Conservation (phyloP, 2,888 invertebrate species). For the Diplazon laetatorius region DNA sequence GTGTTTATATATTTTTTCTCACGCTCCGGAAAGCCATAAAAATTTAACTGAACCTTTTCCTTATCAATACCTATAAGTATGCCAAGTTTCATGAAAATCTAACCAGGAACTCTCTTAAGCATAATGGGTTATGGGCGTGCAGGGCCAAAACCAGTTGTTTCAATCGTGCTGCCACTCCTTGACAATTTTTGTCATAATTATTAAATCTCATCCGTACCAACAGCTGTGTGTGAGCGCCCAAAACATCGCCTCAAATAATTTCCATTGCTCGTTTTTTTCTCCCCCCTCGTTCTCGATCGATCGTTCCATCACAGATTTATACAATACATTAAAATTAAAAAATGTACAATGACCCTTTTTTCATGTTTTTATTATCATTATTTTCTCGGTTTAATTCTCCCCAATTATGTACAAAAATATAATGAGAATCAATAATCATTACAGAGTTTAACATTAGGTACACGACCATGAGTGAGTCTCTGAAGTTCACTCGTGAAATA, state of each 20-base stretch:
- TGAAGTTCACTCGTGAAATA: constrained; percentile 40
- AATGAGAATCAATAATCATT: constrained; percentile 79
- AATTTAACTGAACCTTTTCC: too few species aligned
- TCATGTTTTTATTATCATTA: constrained; percentile 62
- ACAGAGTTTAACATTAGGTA: constrained; percentile 77
- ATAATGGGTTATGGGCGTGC: constrained; percentile 28
- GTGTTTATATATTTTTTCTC: too few species aligned
- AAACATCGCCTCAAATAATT: constrained; percentile 4
- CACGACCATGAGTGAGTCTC: constrained; percentile 71
- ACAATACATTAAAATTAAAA: background rate
- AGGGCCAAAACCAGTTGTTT: constrained; percentile 23
- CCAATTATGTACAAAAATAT: constrained; percentile 81
- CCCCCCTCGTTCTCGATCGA: too few species aligned
- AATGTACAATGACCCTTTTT: constrained; percentile 20
- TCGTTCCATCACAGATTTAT: background rate
- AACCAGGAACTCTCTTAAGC: constrained; percentile 36
- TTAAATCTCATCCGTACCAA: constrained; percentile 27
- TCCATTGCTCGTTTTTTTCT: background rate
- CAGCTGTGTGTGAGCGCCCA: background rate
- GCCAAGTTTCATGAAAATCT: too few species aligned
- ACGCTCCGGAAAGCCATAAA: too few species aligned
- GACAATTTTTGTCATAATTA: constrained; percentile 27
- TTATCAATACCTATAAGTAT: too few species aligned
- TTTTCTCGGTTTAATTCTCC: constrained; percentile 73
- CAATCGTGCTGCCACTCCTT: constrained; percentile 24